Conservation (phyloP, 2,888 invertebrate species). For the Dasypogon diadema region DNA sequence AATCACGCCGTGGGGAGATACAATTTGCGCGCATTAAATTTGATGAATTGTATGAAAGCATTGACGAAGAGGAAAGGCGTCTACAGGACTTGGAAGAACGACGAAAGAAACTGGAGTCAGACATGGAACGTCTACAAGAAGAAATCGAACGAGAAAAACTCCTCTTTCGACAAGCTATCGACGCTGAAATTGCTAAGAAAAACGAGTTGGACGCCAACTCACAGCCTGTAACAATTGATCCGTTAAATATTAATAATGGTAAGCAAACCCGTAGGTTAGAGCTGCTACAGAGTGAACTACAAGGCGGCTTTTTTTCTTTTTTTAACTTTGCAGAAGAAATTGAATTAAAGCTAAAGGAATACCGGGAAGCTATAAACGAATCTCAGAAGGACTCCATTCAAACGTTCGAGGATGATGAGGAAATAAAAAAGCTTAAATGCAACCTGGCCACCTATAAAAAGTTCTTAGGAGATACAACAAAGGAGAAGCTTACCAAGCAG, state of each 20-base stretch:
- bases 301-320: not conserved
- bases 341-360: slow-evolving; percentile 44
- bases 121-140: slow-evolving; percentile 52
- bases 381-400: not conserved
- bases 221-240: slow-evolving; percentile 38
- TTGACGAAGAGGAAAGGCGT: slow-evolving; percentile 51
- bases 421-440: slow-evolving; percentile 49
- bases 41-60: slow-evolving; percentile 50
- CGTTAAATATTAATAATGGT: slow-evolving; percentile 50
- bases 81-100: slow-evolving; percentile 48
- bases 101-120: slow-evolving; percentile 47
- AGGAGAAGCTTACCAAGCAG: slow-evolving; percentile 47
- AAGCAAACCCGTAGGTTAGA: not conserved
- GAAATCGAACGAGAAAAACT: slow-evolving; percentile 54
- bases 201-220: not conserved
- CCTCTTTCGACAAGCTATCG: slow-evolving; percentile 46
- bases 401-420: slow-evolving; percentile 40
- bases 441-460: slow-evolving; percentile 51
- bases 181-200: slow-evolving; percentile 50
- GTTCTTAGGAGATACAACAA: slow-evolving; percentile 36
- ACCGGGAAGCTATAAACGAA: slow-evolving; percentile 45
- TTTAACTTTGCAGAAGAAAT: slow-evolving; percentile 37
- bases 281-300: no score
- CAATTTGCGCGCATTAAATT: not conserved
- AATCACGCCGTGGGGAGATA: not conserved